Evolutionary conservation across 2,888 invertebrate species (phyloP).

Genomic region (Spatulosminthurus flaviceps): DNA sequence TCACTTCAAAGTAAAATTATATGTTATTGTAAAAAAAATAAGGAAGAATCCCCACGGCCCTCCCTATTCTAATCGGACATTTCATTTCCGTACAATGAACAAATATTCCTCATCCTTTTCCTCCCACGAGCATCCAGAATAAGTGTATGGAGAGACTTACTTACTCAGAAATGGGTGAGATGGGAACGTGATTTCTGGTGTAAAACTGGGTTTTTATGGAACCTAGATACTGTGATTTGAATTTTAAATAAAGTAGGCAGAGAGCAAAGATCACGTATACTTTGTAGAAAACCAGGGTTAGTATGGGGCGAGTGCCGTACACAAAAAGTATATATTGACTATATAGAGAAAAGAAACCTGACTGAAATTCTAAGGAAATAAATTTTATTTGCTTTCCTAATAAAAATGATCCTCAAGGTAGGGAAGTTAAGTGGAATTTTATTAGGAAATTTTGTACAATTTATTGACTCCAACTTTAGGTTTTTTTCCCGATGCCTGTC

Average conservation of each 20-base stretch:
- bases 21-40: too few relatives aligned
- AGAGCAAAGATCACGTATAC: neutral
- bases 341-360: neutral
- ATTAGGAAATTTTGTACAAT: neutral
- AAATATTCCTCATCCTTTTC: too few relatives aligned
- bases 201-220: neutral
- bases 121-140: too few relatives aligned
- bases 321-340: neutral
- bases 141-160: too few relatives aligned
- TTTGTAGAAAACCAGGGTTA: too few relatives aligned
- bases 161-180: neutral
- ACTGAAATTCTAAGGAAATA: neutral
- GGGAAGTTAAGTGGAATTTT: conserved; percentile 18
- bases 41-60: too few relatives aligned
- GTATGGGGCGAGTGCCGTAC: neutral
- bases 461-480: too few relatives aligned
- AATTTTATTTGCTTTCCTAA: conserved; percentile 3
- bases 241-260: neutral
- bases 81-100: too few relatives aligned
- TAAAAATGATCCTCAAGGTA: neutral
- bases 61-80: too few relatives aligned
- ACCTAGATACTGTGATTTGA: neutral
- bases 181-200: neutral
- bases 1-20: too few relatives aligned
- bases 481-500: too few relatives aligned